Conservation (phyloP, 2,113 vertebrate species). For the Grantiella picta region DNA sequence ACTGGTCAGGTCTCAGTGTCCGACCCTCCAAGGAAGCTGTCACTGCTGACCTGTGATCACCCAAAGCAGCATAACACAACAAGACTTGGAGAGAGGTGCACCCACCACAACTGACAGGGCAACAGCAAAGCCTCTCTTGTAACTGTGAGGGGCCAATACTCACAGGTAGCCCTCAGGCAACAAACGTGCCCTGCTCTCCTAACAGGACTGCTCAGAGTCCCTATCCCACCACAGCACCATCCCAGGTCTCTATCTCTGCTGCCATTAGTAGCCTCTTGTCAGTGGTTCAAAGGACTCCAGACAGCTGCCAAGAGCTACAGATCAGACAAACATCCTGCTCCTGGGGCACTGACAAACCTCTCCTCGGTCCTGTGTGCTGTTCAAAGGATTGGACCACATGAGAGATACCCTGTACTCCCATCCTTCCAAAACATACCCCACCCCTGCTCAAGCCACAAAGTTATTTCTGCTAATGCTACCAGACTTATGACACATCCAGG, state of each 20-base stretch:
- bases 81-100: neutral
- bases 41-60: neutral
- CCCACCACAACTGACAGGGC: neutral
- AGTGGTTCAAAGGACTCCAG: neutral
- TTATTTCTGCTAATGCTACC: neutral
- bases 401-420: neutral
- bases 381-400: neutral
- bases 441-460: neutral
- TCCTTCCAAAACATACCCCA: neutral
- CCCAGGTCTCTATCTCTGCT: neutral
- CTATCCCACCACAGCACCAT: neutral
- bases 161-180: neutral
- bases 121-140: neutral
- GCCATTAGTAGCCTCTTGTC: neutral
- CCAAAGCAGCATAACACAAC: neutral
- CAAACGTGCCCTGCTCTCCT: neutral
- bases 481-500: neutral
- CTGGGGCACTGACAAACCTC: neutral
- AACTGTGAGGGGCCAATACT: rapidly evolving
- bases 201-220: rapidly evolving
- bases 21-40: neutral
- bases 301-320: neutral
- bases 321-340: neutral
- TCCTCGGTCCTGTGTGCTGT: rapidly evolving
- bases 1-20: neutral